Base-by-base conservation (phyloP, 2,113 vertebrate species). In the Gambusia affinis region DNA sequence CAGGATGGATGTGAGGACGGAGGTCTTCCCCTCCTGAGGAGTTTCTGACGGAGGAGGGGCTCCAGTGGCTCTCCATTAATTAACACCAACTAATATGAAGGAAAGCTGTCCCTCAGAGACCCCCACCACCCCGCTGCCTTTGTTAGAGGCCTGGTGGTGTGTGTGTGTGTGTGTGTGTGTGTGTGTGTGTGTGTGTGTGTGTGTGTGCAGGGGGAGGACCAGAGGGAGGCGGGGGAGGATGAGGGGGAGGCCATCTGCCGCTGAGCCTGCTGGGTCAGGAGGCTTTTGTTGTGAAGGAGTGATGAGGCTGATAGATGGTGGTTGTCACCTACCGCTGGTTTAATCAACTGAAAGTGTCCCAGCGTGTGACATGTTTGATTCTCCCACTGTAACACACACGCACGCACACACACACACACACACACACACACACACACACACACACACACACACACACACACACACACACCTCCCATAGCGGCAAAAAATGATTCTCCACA, bases 331-430 rank as follows among this genome's bases (percentile, higher is more conserved):
- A 82, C 87, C 64, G 63, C 88, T 80, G 81, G 63, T 91, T 88
- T 90, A 93, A 93, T 93, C 90, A 90, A 74, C 81, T 82, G 78
- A 91, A 80, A 91, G 85, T 91, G 88, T 80, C 84, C 69, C 75
- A 81, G 74, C 14, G 72, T 76, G 81, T n/a, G 77, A 72, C 72
- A n/a, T 61, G 51, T 76, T 75, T 22, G 61, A 33, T 30, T 28
- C 37, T 60, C 60, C 29, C 1, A 31, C 33, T 4, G 63, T 17
- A 39, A 30, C 65, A 63, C 70, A n/a, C 62, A 14, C 67, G 22
- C 67, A 30, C 44, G 19, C 42, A 1, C 65, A 66, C 60, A 60
- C 78, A 67, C 70, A 61, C 65, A 64, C 54, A 75, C 76, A 79
- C 70, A 44, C 78, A 76, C 42, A 60, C 68, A 71, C 68, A 14